Evolutionary conservation across 2,113 vertebrate genomes (phyloP), one percentile per base, ranked within the genome.

Genomic region (Thermophis baileyi): DNA sequence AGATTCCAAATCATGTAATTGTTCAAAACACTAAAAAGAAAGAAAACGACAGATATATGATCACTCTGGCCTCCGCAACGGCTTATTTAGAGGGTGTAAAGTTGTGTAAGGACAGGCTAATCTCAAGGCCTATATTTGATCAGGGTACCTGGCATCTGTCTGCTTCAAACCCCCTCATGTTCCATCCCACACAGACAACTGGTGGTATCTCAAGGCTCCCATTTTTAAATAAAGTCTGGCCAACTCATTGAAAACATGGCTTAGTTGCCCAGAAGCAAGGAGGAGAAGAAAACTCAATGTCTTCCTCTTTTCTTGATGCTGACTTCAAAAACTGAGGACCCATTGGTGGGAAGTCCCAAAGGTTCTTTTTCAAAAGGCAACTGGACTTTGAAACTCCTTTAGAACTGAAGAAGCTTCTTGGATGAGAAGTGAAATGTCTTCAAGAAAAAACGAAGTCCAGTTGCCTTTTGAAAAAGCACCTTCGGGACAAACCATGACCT

Each of bases 1-100:
- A 99, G 95, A 63, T 99, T 99, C 99, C 99, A 99, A 92, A 99
- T 98, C 98, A 99, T 98, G 97, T 99, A 99, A 97, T 99, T 99
- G 96, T 99, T 99, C 93, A 99, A 95, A 94, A 99, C 14, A 51
- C 99, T 99, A 94, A 0, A 50, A 50, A 10, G 30, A 10, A 57
- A 93, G 91, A 89, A 55, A 4, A 63, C 2, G 55, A 30, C 46
- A 40, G 18, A 35, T 74, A 74, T 7, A 35, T 4, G n/a, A 74
- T 40, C 63, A 16, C 63, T 18, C 63, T 1, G 63, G n/a, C n/a
- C n/a, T 74, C 69, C 16, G 6, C n/a, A 74, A 74, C 6, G 35
- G 69, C 16, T 74, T 35, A 18, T 35, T 74, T 40, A 40, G 16
- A 40, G 2, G 6, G 69, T 3, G 69, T 81, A 81, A 81, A 81